Base-by-base conservation (phyloP, 2,888 invertebrate species). In the Campaea margaritaria region DNA sequence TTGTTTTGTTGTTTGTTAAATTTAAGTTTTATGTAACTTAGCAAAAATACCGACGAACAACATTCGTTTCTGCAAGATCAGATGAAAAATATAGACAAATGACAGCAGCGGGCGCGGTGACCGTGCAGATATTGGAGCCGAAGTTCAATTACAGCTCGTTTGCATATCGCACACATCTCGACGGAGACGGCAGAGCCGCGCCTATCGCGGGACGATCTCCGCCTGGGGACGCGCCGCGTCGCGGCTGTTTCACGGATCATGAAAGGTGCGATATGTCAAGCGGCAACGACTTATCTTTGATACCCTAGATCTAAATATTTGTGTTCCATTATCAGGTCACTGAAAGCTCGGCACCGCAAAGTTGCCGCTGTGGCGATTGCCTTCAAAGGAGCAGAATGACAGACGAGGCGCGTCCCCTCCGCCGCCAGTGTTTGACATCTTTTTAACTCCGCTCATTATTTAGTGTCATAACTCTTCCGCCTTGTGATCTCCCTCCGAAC, bases 391-490 rank as follows among this genome's bases (percentile, higher is more conserved):
- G 47, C 15, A 12, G 54, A 34, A 55, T 55, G 54, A 48, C 42
- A 28, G n/a, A 45, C 45, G 42, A 44, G 52, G 46, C 47, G 54
- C 54, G 15, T 21, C 31, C 53, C 43, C 59, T 46, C 45, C 52
- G 43, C 56, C 65, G 69, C 58, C 67, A 58, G 63, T 67, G 75
- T 78, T 74, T 80, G 76, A 81, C 82, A 75, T 78, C 72, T 81
- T 69, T 73, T 61, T 81, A 79, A 77, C 75, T 67, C 58, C 67
- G 59, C 69, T 64, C 80, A 76, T 82, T 79, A 78, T 72, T 78
- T 72, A 77, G 64, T 73, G 77, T 76, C 81, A 78, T 78, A 78
- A 81, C 75, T 67, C 55, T 58, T 52, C 69, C 62, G 28, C 16
- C 44, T 38, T 45, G 45, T 54, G 49, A 34, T 51, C 51, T 47